Conservation (phyloP, 2,113 vertebrate genomes). For the Columba janthina region DNA sequence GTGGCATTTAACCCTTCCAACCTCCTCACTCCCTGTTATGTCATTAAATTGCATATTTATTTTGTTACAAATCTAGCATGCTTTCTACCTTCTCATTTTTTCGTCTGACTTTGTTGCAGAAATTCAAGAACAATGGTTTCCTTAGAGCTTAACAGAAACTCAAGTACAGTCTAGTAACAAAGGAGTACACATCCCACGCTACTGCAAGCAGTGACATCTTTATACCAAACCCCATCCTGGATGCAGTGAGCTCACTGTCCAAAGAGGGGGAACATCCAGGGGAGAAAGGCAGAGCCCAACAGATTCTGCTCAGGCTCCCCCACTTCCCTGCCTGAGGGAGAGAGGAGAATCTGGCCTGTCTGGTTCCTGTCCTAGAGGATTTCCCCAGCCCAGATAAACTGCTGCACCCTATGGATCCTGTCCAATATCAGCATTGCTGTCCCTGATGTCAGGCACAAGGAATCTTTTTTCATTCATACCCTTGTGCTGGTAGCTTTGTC, state of each 20-base stretch:
- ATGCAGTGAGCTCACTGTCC: not conserved
- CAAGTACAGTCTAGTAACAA: not conserved
- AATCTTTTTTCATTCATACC: not conserved
- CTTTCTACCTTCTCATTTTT: not conserved
- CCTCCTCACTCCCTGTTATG: not conserved
- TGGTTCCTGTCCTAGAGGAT: not conserved
- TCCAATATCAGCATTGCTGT: not conserved
- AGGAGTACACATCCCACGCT: accelerated
- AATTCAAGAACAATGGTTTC: not conserved
- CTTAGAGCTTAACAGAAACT: not conserved
- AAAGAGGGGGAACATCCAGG: not conserved
- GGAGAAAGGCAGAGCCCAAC: not conserved
- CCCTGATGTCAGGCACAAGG: not conserved
- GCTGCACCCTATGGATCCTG: not conserved
- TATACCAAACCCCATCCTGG: not conserved
- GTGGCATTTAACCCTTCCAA: not conserved
- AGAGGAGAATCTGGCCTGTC: not conserved
- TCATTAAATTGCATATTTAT: not conserved
- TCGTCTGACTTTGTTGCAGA: not conserved
- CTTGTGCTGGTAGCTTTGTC: not conserved
- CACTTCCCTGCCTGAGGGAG: not conserved
- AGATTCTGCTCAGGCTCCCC: not conserved
- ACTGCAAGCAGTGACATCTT: not conserved
- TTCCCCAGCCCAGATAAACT: not conserved
- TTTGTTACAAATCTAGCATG: not conserved